Base-by-base conservation (phyloP, 2,113 vertebrate genomes). In the Sarotherodon lohbergeri region DNA sequence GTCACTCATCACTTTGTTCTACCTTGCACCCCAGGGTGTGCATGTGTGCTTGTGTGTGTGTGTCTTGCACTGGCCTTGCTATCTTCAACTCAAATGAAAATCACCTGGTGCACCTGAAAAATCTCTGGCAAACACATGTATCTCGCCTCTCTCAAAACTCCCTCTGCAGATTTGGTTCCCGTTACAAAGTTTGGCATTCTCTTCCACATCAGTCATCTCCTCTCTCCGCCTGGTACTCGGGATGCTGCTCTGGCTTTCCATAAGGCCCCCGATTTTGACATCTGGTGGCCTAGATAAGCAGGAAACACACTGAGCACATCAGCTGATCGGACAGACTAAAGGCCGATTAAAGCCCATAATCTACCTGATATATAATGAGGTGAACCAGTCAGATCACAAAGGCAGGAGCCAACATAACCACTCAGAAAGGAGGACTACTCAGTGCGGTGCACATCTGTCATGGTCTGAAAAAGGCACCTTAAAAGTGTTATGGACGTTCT, bases 231-330 rank as follows among this genome's bases (percentile, higher is more conserved):
- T 11, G 12, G 54, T 56, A 56, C 76, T 59, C 78, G 87, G 86
- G 85, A 83, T 41, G 61, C 89, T 17, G 57, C 12, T 81, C 83
- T 13, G 32, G 57, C 79, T 90, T 84, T 88, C 82, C 87, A 56
- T 36, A 63, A 88, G 90, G 82, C 80, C 71, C 34, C 76, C 5
- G 81, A 92, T 92, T 91, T 90, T 92, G 92, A 94, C 94, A 94
- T 95, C 94, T 94, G 93, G 92, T 89, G 93, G 90, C 94, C 93
- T 91, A 93, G 93, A 95, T 95, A 93, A 93, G 93, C 90, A 80
- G 93, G 89, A 94, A 93, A 54, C 92, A 66, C 86, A 81, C 89
- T 61, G 90, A 91, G 90, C 91, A 79, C 92, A 92, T 93, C 90
- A 87, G 93, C 91, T n/a, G 90, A 92, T 94, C 90, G 79, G 86